Base-by-base conservation (phyloP, 2,888 invertebrate species). In the Pammene aurita region DNA sequence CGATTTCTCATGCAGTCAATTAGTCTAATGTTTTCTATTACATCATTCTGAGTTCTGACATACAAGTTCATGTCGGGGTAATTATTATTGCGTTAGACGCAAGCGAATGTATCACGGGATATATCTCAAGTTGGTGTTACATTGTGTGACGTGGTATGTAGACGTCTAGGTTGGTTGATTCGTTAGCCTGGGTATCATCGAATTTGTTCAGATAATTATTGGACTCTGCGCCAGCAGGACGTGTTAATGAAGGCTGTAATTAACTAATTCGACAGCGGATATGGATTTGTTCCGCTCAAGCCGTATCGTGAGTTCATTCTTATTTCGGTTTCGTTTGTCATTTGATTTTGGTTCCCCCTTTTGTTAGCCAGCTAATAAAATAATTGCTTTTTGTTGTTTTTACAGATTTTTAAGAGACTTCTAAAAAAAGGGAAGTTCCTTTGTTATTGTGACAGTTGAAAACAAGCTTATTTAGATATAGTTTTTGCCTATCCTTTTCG, bases 121-220 rank as follows among this genome's bases (percentile, higher is more conserved):
- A 76, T 82, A 80, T 84, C 84, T 81, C 72, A 71, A 72, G 80
- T 80, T 78, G 76, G 72, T 74, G 72, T 70, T 74, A 74, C 80
- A 79, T 71, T 79, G 77, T 84, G 77, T 75, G 73, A 76, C 77
- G 76, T 73, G 74, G 75, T 70, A 74, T 78, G 82, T 81, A 80
- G 80, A 75, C 78, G 78, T 79, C 77, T 44, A 68, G 56, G 44
- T 67, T 67, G 41, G 57, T 82, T 86, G 87, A 84, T 88, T 78
- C 75, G 79, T 76, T 77, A 76, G 77, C 77, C 76, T 57, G 73
- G 72, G 82, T 84, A 84, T 79, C 84, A 86, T 86, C 76, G 77
- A 76, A 82, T 83, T 79, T 77, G 80, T 85, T 89, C 85, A 92
- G 87, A 89, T 87, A 90, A 90, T 91, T 91, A 88, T 78, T 80